Base-by-base conservation (phyloP, 2,797 vertebrate genomes). In the Austrolebias charrua region DNA sequence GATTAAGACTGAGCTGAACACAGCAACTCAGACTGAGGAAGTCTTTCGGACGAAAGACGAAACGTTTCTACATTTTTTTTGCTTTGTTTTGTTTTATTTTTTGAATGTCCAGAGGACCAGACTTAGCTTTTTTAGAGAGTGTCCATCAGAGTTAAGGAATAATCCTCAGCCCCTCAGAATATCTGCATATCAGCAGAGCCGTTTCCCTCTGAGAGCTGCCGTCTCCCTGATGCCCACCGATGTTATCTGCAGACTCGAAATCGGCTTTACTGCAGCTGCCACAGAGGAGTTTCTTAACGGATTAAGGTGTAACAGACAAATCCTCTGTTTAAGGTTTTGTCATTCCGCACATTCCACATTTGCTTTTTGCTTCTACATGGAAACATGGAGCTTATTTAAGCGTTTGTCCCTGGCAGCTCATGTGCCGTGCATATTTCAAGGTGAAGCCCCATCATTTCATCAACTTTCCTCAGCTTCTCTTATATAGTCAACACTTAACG, bases 221-320 rank as follows among this genome's bases (percentile, higher is more conserved):
- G 56, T 76, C 78, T 82, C 78, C 60, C 74, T 53, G 79, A 83
- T 78, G 69, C 82, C 70, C 79, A 38, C 78, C 68, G 82, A 91
- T 90, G 86, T 80, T 75, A 88, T 86, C 87, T 13, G 57, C 52
- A 7, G 64, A 60, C 81, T 89, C 78, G 70, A 91, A 90, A 91
- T 90, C 85, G 56, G 86, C 90, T 91, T 91, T 87, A 53, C 82
- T 50, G 71, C 78, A 87, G 89, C 68, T 61, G 71, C 85, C 79
- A 78, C 75, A 81, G 71, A 72, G 89, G 80, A 84, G 81, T 89
- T 87, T 84, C 64, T 84, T 90, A 87, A 90, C 81, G 88, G 88
- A 91, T 91, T 88, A 91, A 88, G 85, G 85, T 88, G 82, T 88
- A 87, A 86, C 77, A 79, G 86, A 86, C 86, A 89, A 90, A 92